phyloP scores from a whole-genome alignment of 1,140 invertebrate genomes.

The Leptinotarsa lineolata region DNA sequence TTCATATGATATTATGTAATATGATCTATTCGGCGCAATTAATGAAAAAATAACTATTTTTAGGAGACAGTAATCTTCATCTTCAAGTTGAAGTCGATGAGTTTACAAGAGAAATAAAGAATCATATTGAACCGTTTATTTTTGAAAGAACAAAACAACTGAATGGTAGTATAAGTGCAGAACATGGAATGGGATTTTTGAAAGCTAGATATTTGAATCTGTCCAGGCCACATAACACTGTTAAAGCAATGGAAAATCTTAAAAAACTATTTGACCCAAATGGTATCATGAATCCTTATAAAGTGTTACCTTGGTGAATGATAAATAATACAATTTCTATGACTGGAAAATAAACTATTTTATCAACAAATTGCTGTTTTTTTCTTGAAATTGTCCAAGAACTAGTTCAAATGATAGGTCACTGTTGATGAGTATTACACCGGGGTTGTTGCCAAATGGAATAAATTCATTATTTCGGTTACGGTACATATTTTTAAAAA shows the following conservation, averaged over 20 bases:
- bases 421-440: not conserved
- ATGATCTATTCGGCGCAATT: not conserved
- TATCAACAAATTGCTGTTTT: not conserved
- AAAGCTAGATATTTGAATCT: slow-evolving; percentile 85
- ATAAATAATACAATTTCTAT: not conserved
- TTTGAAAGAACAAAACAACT: slow-evolving; percentile 80
- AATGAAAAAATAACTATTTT: slow-evolving; percentile 33
- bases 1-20: not conserved
- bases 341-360: not conserved
- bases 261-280: slow-evolving; percentile 91
- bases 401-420: not conserved
- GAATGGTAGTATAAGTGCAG: slow-evolving; percentile 90
- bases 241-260: slow-evolving; percentile 80
- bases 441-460: no score
- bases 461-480: no score
- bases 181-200: slow-evolving; percentile 92
- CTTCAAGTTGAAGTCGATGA: slow-evolving; percentile 77
- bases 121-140: slow-evolving; percentile 82
- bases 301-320: slow-evolving; percentile 16
- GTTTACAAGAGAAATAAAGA: slow-evolving; percentile 69
- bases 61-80: slow-evolving; percentile 90
- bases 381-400: not conserved
- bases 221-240: slow-evolving; percentile 74
- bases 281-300: slow-evolving; percentile 76
- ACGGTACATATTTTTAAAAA: no score